Evolutionary conservation across 1,140 invertebrate genomes (phyloP), one percentile per base, ranked within the genome.

Genomic region (Ruditapes philippinarum): DNA sequence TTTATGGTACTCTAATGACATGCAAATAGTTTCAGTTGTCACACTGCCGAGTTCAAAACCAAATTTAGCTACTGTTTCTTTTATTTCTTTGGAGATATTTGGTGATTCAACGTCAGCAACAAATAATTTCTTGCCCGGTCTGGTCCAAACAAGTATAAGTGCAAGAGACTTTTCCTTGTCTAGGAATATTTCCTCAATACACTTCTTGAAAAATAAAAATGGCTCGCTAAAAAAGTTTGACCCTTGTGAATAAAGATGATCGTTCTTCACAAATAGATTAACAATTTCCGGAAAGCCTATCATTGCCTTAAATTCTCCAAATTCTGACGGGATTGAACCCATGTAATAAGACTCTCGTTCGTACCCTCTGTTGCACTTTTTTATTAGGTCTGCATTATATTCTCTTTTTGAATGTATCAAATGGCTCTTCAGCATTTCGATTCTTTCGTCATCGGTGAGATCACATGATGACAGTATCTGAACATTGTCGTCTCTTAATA

Each of bases 261-360:
- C 80, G 40, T 40, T 68, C 11, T n/a, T 38, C 3, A 68, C 80
- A 49, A 83, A 83, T 11, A 83, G n/a, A 3, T 9, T 49, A 0
- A 40, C 80, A 25, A 22, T 33, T 62, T 83, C 57, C 28, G 80
- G 80, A 45, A 83, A 83, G 0, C 80, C 80, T 36, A 68, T 33
- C 25, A 65, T n/a, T 17, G 31, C 5, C 7, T 68, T n/a, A 14
- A 45, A 45, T 7, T 45, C 42, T 7, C 14, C 42, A 45, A 45
- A 45, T 7, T 45, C 42, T 45, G 42, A 45, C 14, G 42, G 42
- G 5, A 45, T 45, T 14, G 14, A 7, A 14, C 5, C 5, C 5
- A 45, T 7, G 14, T 7, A 45, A 7, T 45, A 5, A 45, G 42
- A 45, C 14, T 45, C 42, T 7, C 51, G 3, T 3, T 57, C 22